phyloP scores from a whole-genome alignment of 2,113 vertebrate species.

The Anseranas semipalmata region DNA sequence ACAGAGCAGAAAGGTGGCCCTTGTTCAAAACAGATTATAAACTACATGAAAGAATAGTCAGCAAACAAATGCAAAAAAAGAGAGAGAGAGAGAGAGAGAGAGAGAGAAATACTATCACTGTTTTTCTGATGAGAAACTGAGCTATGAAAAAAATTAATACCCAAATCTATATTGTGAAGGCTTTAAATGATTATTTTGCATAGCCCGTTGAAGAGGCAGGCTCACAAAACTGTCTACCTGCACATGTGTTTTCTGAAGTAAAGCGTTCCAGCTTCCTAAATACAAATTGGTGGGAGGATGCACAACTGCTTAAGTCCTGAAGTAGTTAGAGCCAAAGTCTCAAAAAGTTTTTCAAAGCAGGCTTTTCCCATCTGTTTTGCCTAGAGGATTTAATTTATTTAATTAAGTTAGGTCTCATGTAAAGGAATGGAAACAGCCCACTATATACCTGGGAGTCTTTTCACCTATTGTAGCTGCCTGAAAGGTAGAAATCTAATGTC shows the following conservation, averaged over 20 bases:
- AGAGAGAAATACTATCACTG: background rate
- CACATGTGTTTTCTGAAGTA: background rate
- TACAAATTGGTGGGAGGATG: background rate
- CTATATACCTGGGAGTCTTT: background rate
- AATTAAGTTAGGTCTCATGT: background rate
- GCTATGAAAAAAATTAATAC: background rate
- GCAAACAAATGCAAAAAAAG: background rate
- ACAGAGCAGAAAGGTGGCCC: background rate
- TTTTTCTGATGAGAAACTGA: background rate
- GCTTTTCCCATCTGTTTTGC: background rate
- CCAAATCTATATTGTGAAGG: background rate
- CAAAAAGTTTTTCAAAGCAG: background rate
- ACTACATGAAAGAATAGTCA: background rate
- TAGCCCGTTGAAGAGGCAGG: background rate
- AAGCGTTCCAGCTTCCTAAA: background rate
- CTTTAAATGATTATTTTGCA: background rate
- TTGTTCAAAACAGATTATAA: background rate
- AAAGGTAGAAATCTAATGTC: background rate
- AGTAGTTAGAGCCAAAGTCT: background rate
- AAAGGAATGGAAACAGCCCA: background rate
- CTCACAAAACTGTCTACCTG: background rate
- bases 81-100: background rate
- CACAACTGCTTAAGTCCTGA: background rate
- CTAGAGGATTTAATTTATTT: background rate
- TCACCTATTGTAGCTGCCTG: background rate